A percentile compares a stretch with the other conserved stretches of the same genome.
Conservation (phyloP, 2,797 vertebrate genomes). For the Furcifer pardalis region DNA sequence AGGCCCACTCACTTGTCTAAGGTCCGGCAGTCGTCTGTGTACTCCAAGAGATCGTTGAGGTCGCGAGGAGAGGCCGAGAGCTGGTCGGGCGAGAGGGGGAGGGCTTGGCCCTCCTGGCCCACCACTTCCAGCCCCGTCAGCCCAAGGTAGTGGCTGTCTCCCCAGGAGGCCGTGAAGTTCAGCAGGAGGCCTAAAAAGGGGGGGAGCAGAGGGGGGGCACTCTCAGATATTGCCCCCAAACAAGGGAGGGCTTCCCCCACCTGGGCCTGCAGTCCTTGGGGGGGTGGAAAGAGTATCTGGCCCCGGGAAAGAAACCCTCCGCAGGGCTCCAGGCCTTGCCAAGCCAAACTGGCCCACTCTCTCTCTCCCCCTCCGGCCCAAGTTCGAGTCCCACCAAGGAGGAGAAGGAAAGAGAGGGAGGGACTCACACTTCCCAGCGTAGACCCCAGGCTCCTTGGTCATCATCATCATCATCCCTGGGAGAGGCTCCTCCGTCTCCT, state of each 20-base stretch:
- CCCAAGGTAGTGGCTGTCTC: slow-evolving; percentile 90
- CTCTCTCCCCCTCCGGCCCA: neutral
- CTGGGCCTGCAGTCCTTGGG: no score
- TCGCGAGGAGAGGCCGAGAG: slow-evolving; percentile 87
- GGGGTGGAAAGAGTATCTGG: no score
- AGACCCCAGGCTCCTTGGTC: slow-evolving; percentile 82
- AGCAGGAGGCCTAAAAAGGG: slow-evolving; percentile 83
- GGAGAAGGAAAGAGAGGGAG: neutral
- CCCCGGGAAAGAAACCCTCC: no score
- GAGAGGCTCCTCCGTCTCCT: slow-evolving; percentile 56
- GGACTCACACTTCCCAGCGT: slow-evolving; percentile 88
- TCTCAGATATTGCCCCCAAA: neutral
- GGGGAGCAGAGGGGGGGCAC: neutral
- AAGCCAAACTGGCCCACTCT: no score
- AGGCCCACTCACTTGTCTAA: slow-evolving; percentile 86
- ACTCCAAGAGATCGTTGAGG: slow-evolving; percentile 89
- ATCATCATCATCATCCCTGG: slow-evolving; percentile 67
- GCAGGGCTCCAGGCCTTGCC: no score
- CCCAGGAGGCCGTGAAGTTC: slow-evolving; percentile 89
- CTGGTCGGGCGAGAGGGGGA: slow-evolving; percentile 83
- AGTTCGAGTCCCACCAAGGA: neutral
- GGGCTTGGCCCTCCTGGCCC: slow-evolving; percentile 83
- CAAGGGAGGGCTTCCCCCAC: neutral
- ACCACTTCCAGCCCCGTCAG: slow-evolving; percentile 93
- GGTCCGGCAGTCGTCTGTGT: slow-evolving; percentile 84